These are phyloP conservation scores for Tenualosa ilisha DNA, from an alignment of 2,797 vertebrate genomes.

Conservation along the genomic window DNA sequence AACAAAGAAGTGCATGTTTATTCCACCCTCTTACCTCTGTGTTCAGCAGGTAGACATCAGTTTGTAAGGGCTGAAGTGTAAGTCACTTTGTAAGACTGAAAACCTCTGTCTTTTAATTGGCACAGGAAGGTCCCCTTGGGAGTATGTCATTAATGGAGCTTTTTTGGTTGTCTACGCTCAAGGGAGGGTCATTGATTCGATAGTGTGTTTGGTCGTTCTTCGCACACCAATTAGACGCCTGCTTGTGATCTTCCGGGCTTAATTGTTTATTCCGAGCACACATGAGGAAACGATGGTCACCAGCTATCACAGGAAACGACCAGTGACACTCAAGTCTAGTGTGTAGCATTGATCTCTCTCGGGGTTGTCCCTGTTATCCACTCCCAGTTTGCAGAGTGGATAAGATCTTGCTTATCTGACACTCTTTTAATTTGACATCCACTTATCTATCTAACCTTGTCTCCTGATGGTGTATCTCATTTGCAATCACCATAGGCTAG, in stretches of 20 bases:
- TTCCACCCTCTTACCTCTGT: background rate
- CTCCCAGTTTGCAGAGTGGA: background rate
- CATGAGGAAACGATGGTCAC: background rate
- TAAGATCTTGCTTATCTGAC: conserved; percentile 5
- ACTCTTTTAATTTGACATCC: conserved; percentile 17
- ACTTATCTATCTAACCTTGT: conserved; percentile 7
- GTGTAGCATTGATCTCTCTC: background rate
- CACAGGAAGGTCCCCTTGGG: conserved; percentile 2
- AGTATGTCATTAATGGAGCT: background rate
- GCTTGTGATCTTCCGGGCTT: background rate
- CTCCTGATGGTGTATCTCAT: background rate
- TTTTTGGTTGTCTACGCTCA: background rate
- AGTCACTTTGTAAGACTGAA: background rate
- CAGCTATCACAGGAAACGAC: background rate
- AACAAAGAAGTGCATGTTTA: background rate
- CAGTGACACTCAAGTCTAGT: background rate
- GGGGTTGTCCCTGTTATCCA: background rate
- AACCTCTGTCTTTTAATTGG: background rate
- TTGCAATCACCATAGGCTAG: background rate
- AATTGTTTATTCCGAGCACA: background rate
- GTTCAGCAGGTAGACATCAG: background rate
- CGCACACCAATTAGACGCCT: background rate
- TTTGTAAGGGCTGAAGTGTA: background rate
- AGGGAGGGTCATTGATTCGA: conserved; percentile 7
- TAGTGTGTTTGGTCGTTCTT: background rate